Base-by-base conservation (phyloP, 92 coral and sea anemone species). In the Hydrozoanthus gracilis region DNA sequence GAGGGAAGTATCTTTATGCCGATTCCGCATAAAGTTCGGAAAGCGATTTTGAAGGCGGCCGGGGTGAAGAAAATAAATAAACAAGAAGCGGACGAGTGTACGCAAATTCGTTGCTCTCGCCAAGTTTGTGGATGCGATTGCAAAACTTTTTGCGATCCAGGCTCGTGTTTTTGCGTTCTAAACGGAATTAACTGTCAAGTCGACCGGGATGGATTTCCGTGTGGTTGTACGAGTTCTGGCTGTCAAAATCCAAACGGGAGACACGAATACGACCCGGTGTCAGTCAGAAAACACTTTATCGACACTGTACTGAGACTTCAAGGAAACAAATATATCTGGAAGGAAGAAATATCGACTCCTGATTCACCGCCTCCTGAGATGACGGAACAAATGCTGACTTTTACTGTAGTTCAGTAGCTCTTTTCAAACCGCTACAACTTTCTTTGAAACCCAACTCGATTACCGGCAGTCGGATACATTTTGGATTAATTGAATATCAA, bases 121-220 rank as follows among this genome's bases (percentile, higher is more conserved):
- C 99, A 95, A 46, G 88, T 95, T 20, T 97, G 99, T 78, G 99
- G 99, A 73, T 97, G 99, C 73, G 92, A 91, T 67, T 97, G 99
- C 74, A 95, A 95, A 73, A 93, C 92, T 7, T 92, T 72, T 62
- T 97, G 99, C 78, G 94, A 93, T 66, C 98, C 98, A 4, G 90
- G 84, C 48, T 83, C 95, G 4, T 97, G 99, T 89, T 92, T 92
- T 72, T 97, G 99, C 76, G 89, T 89, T 55, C 73, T 95, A 14
- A 97, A 97, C 66, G 99, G 99, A 48, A 97, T 97, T 77, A 95
- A 94, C 52, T 97, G 99, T 73, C 99, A 97, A 75, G 99, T 97
- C 3, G 99, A 97, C 83, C 89, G 98, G 35, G 99, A 95, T 39
- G 94, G 92, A 48, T 97, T 97, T 68, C 99, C 99, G 9, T 97